These are phyloP conservation scores for Chloroceryle inda DNA, from an alignment of 2,797 vertebrate genomes.

Conservation along the genomic window DNA sequence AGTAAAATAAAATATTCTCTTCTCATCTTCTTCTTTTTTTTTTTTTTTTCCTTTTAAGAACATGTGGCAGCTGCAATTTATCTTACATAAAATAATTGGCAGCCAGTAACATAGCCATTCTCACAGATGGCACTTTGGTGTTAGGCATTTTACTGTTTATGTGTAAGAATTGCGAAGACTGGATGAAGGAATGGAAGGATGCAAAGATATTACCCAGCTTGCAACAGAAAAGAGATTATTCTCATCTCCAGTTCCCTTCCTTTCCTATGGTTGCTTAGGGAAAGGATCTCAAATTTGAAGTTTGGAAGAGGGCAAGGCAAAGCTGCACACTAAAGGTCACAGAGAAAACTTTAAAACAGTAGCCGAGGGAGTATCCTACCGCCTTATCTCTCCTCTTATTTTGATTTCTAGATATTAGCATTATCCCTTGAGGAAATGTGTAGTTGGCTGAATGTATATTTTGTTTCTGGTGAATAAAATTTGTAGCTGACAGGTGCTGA, in stretches of 20 bases:
- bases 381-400: background rate
- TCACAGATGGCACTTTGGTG: slow-evolving; percentile 9
- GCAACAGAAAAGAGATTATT: background rate
- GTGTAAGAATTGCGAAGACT: background rate
- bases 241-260: background rate
- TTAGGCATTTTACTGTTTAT: background rate
- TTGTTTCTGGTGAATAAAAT: background rate
- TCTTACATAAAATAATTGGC: background rate
- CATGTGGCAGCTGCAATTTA: background rate
- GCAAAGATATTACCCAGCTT: background rate
- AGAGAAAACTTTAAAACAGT: background rate
- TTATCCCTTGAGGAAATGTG: background rate
- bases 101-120: background rate
- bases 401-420: background rate
- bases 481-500: background rate
- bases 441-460: background rate
- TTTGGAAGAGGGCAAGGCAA: background rate
- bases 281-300: background rate
- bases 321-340: background rate
- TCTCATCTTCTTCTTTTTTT: background rate
- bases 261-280: background rate
- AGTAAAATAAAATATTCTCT: slow-evolving; percentile 7
- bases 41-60: background rate
- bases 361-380: background rate
- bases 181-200: background rate